These are phyloP conservation scores for Epicauta chinensis DNA, from an alignment of 1,140 invertebrate species.

Conservation along the genomic window DNA sequence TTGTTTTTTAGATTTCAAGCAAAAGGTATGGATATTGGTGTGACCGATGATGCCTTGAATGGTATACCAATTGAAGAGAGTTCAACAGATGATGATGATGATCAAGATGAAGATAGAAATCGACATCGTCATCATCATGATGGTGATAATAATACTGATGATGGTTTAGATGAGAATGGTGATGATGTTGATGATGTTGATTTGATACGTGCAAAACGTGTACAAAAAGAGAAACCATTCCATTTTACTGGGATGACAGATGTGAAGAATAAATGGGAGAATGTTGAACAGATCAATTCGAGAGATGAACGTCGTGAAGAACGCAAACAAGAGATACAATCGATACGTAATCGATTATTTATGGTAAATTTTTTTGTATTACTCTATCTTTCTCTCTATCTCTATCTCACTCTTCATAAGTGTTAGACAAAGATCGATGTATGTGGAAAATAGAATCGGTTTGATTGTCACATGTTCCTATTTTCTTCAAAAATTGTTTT, in stretches of 20 bases:
- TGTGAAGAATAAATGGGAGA: conserved; percentile 72
- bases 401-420: too few species aligned
- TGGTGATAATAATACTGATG: conserved; percentile 57
- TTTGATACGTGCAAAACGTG: conserved; percentile 41
- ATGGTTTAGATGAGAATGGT: conserved; percentile 51
- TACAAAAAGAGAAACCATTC: conserved; percentile 62
- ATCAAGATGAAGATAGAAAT: conserved; percentile 41
- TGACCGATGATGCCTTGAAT: conserved; percentile 67
- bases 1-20: conserved; percentile 60
- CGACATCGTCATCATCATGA: too few species aligned
- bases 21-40: conserved; percentile 73
- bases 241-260: conserved; percentile 80
- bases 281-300: conserved; percentile 51
- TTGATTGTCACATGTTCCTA: too few species aligned
- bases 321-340: conserved; percentile 81
- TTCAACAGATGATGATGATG: conserved; percentile 59
- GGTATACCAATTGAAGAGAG: conserved; percentile 59
- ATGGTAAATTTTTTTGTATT: too few species aligned
- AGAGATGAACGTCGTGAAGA: conserved; percentile 69
- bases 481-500: too few species aligned
- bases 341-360: conserved; percentile 74
- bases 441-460: too few species aligned
- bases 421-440: too few species aligned
- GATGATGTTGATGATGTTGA: conserved; percentile 45
- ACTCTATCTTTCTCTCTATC: too few species aligned